phyloP scores from a whole-genome alignment of 2,888 invertebrate species.

The Elysia crispata region DNA sequence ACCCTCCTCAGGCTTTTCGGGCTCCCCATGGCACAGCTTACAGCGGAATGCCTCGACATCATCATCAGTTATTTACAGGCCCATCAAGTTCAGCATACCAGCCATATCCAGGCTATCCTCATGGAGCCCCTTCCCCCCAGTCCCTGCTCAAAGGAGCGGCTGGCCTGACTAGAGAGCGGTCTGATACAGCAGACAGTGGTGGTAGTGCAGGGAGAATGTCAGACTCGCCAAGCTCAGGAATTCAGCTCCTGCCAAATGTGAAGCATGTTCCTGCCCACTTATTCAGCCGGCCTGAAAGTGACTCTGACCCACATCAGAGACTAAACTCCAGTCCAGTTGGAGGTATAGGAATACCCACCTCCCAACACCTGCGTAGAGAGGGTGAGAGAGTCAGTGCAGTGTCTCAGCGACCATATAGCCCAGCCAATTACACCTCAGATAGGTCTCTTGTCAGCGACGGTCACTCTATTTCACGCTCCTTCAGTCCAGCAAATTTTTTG shows the following conservation, averaged over 20 bases:
- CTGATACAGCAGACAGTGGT: slow-evolving; percentile 36
- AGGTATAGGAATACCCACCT: not conserved
- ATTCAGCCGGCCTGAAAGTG: slow-evolving; percentile 51
- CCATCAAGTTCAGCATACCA: not conserved
- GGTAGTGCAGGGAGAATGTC: slow-evolving; percentile 45
- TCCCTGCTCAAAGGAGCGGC: slow-evolving; percentile 5
- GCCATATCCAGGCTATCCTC: not conserved
- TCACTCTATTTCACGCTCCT: slow-evolving; percentile 17
- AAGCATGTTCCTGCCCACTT: slow-evolving; percentile 69
- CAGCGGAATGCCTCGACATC: slow-evolving; percentile 15
- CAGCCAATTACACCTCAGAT: slow-evolving; percentile 20
- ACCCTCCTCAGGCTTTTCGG: slow-evolving; percentile 33
- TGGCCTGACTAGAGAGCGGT: slow-evolving; percentile 35
- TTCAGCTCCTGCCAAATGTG: slow-evolving; percentile 72
- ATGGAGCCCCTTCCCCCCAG: slow-evolving; percentile 35
- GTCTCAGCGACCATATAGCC: slow-evolving; percentile 44
- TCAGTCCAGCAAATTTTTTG: slow-evolving; percentile 30
- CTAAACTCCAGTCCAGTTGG: slow-evolving; percentile 54
- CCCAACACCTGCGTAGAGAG: slow-evolving; percentile 44
- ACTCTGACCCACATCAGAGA: slow-evolving; percentile 53
- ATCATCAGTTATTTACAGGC: slow-evolving; percentile 29
- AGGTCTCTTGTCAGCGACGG: slow-evolving; percentile 38
- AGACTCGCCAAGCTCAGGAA: slow-evolving; percentile 57
- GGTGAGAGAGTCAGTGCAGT: slow-evolving; percentile 40
- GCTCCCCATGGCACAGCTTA: slow-evolving; percentile 28